Percentiles rank a stretch among this genome's conserved stretches.
Conservation (phyloP, 2,888 invertebrate genomes). For the Orthosia gracilis region DNA sequence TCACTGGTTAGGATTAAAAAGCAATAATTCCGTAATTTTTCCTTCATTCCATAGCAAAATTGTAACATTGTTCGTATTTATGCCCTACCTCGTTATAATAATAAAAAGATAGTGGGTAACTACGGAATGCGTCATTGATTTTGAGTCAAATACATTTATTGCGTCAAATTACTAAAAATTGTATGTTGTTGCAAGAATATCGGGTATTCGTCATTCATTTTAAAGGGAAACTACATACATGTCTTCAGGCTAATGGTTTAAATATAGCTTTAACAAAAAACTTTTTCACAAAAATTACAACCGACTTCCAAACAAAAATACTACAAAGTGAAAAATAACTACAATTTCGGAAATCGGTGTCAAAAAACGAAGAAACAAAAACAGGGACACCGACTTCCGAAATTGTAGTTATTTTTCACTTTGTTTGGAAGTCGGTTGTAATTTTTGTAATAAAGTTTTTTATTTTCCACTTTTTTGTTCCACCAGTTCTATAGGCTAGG, state of each 20-base stretch:
- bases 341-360: too few relatives aligned
- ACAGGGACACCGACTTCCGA: too few relatives aligned
- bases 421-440: too few relatives aligned
- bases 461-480: too few relatives aligned
- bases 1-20: not conserved
- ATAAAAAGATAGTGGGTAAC: not conserved
- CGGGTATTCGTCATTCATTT: not conserved
- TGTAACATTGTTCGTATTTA: conserved; percentile 12
- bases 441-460: too few relatives aligned
- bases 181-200: not conserved
- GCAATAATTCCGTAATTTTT: not conserved
- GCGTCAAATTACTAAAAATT: not conserved
- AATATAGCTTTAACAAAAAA: not conserved
- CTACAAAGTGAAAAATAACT: too few relatives aligned
- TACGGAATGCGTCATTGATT: not conserved
- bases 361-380: too few relatives aligned
- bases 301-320: too few relatives aligned
- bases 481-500: too few relatives aligned
- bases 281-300: too few relatives aligned
- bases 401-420: too few relatives aligned
- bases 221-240: not conserved
- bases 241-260: not conserved
- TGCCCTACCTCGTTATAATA: conserved; percentile 2
- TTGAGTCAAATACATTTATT: conserved; percentile 17
- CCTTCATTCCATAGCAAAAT: not conserved